Evolutionary conservation across 2,797 vertebrate species (phyloP).

Genomic region (Cyprinodon diabolis): DNA sequence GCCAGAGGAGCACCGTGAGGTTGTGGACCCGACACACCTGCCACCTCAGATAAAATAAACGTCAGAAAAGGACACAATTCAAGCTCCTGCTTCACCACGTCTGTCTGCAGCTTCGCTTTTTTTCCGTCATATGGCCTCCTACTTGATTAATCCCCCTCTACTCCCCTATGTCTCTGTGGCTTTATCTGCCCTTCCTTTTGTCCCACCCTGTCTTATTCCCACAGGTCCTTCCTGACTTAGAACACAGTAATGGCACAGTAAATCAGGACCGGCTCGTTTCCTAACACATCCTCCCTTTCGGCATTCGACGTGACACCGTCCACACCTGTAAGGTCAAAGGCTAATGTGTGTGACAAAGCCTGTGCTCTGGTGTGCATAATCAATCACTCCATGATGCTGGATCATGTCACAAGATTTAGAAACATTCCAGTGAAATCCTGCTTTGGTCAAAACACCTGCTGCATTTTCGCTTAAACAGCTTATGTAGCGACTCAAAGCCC

Average conservation of each 20-base stretch:
- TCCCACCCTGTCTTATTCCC: conserved; percentile 32
- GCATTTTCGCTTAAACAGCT: conserved; percentile 23
- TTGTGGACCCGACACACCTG: conserved; percentile 71
- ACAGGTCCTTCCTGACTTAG: conserved; percentile 55
- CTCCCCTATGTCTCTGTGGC: conserved; percentile 22
- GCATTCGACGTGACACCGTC: conserved; percentile 59
- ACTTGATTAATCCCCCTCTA: conserved; percentile 53
- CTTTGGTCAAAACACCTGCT: conserved; percentile 49
- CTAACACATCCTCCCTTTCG: conserved; percentile 44
- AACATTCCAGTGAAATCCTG: conserved; percentile 28
- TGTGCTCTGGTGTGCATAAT: conserved; percentile 65
- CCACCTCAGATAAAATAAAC: conserved; percentile 78
- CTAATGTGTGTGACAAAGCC: conserved; percentile 66
- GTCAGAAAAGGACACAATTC: conserved; percentile 70
- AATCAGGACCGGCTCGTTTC: conserved; percentile 65
- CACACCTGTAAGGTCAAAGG: conserved; percentile 68
- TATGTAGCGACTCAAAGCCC: conserved; percentile 22
- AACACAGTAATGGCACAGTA: conserved; percentile 71
- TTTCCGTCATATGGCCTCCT: conserved; percentile 20
- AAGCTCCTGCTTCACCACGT: conserved; percentile 32
- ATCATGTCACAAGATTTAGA: conserved; percentile 43
- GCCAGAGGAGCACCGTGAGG: conserved; percentile 45
- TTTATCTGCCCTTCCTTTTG: conserved; percentile 16
- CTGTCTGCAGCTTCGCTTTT: conserved; percentile 19
- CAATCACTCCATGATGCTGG: conserved; percentile 56